phyloP scores from a whole-genome alignment of 2,113 vertebrate genomes.

The Oncorhynchus kisutch region DNA sequence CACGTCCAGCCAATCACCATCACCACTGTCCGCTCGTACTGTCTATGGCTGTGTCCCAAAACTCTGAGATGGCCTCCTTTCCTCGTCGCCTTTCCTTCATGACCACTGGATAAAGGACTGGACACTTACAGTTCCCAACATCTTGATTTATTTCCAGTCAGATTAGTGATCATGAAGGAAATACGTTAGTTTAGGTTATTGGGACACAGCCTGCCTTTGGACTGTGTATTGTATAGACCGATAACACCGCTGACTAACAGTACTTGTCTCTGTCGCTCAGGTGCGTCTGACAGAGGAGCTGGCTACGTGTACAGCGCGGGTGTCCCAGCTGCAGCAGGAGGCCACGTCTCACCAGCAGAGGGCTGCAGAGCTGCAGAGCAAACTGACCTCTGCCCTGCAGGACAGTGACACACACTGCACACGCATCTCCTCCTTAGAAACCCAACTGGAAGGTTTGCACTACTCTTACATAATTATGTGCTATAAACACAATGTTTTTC shows the following conservation, averaged over 20 bases:
- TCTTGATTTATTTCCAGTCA: too few relatives aligned
- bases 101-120: too few relatives aligned
- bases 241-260: too few relatives aligned
- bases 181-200: too few relatives aligned
- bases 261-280: constrained; percentile 56
- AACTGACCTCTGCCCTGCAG: constrained; percentile 76
- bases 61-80: not conserved
- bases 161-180: too few relatives aligned
- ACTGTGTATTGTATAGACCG: too few relatives aligned
- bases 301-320: constrained; percentile 77
- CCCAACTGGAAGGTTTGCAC: constrained; percentile 78
- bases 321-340: constrained; percentile 88
- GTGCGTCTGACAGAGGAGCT: constrained; percentile 87
- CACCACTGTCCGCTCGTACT: not conserved
- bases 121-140: too few relatives aligned
- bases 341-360: constrained; percentile 84
- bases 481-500: not conserved
- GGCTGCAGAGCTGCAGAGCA: constrained; percentile 76
- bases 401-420: constrained; percentile 72
- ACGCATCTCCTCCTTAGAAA: constrained; percentile 70
- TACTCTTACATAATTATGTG: not conserved
- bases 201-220: not conserved
- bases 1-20: constrained; percentile 4
- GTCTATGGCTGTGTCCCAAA: too few relatives aligned
- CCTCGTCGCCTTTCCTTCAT: too few relatives aligned